Evolutionary conservation across 2,113 vertebrate species (phyloP).

Genomic region (Galbula dea): DNA sequence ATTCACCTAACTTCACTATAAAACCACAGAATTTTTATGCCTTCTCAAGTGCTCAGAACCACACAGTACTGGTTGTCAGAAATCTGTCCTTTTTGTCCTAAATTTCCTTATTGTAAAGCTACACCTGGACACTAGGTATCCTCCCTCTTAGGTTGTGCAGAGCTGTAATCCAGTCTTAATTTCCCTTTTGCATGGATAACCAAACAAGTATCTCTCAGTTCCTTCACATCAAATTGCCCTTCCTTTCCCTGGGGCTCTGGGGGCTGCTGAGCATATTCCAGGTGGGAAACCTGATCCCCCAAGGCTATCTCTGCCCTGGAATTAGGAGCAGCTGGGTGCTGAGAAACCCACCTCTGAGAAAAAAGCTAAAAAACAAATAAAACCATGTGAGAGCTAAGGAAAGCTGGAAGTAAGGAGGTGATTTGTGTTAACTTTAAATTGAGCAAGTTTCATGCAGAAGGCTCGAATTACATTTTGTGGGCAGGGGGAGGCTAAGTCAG

Average conservation of each 20-base stretch:
- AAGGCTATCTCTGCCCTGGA: background rate
- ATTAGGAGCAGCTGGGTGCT: background rate
- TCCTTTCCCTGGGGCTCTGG: background rate
- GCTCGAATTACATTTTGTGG: background rate
- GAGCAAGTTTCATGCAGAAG: background rate
- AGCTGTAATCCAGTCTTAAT: fast-evolving
- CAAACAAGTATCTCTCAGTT: background rate
- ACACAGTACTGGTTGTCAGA: background rate
- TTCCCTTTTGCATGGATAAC: background rate
- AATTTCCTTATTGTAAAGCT: background rate
- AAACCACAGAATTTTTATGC: background rate
- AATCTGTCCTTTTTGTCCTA: background rate
- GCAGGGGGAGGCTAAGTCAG: background rate
- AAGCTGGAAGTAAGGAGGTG: background rate
- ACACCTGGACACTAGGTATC: background rate
- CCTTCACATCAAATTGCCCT: background rate
- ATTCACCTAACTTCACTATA: background rate
- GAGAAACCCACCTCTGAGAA: background rate
- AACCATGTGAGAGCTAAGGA: background rate
- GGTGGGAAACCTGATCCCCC: background rate
- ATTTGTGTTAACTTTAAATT: background rate
- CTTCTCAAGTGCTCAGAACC: background rate
- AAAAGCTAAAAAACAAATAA: background rate
- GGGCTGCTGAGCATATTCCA: background rate
- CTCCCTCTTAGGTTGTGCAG: background rate